Base-by-base conservation (phyloP, 64 coral and sea anemone species). In the Stylophora pistillata region DNA sequence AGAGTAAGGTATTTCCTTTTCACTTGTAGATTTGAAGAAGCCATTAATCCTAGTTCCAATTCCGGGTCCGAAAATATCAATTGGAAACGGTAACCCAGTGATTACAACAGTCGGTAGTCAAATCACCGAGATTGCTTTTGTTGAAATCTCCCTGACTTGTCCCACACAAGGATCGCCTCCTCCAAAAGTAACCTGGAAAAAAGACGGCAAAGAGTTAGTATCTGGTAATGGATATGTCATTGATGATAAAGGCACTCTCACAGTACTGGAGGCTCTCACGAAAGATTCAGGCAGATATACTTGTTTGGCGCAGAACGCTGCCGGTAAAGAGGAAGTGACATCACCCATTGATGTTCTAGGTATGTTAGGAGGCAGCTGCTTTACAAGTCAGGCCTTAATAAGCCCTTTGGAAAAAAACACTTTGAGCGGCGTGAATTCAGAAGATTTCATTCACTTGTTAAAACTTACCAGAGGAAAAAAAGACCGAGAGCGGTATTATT, bases 31-130 rank as follows among this genome's bases (percentile, higher is more conserved):
- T 69, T 53, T 70, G 20, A 14, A 84, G 80, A 93, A 90, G 63
- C 93, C 97, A 25, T 73, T 55, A 4, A 95, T 99, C 29, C 72
- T 79, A 37, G 68, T 41, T 33, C 84, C 82, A 77, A 53, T 70
- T 21, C 74, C 89, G 32, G 57, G 79, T 18, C 66, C 64, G 32
- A 74, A 55, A 10, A 63, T 95, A 33, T 84, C 87, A 37, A 59
- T 89, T 30, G 84, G 87, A 21, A 85, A 88, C 21, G 54, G 75
- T 13, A 57, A 12, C 28, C 91, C 85, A 18, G 53, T 83, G 0
- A 58, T 62, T 56, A 85, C 88, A 53, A 73, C 83, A n/a, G 63
- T 99, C 30, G 90, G 90, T 20, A 74, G 73, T 27, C 83, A 86
- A 33, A 62, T 92, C 53, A 92, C 90, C 16, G 81, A 83, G 61